Percentiles rank a stretch among this genome's conserved stretches.
Conservation (phyloP, 2,113 vertebrate species). For the Dasyornis broadbenti region DNA sequence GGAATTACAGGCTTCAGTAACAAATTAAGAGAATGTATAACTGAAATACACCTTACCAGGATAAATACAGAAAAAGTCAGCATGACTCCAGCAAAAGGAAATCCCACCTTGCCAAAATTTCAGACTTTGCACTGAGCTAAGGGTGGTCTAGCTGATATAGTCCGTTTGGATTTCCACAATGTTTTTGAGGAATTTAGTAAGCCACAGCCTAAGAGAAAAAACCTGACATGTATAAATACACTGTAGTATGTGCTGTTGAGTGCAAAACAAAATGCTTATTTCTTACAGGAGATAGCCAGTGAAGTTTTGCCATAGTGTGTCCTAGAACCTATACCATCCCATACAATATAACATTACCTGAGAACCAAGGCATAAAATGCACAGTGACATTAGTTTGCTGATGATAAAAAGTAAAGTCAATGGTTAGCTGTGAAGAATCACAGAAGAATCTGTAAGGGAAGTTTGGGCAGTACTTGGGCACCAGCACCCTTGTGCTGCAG, state of each 20-base stretch:
- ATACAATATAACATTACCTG: neutral
- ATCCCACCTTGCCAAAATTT: neutral
- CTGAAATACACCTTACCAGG: neutral
- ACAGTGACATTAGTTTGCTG: neutral
- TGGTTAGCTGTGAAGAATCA: neutral
- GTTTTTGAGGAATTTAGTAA: neutral
- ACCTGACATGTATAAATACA: neutral
- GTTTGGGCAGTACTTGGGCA: neutral
- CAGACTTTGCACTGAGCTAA: neutral
- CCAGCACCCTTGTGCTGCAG: neutral
- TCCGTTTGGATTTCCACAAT: neutral
- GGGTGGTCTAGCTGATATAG: neutral
- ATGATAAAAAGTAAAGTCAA: neutral
- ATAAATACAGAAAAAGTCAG: neutral
- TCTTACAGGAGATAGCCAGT: neutral
- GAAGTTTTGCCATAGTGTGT: neutral
- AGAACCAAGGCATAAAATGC: neutral
- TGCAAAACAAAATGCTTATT: neutral
- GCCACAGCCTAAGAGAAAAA: neutral
- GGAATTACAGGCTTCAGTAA: neutral
- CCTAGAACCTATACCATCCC: neutral
- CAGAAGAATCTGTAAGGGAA: neutral
- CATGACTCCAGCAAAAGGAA: neutral
- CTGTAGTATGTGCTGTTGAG: neutral
- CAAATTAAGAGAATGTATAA: neutral